Base-by-base conservation (phyloP, 1,140 invertebrate genomes). In the Zaprionus vittiger region DNA sequence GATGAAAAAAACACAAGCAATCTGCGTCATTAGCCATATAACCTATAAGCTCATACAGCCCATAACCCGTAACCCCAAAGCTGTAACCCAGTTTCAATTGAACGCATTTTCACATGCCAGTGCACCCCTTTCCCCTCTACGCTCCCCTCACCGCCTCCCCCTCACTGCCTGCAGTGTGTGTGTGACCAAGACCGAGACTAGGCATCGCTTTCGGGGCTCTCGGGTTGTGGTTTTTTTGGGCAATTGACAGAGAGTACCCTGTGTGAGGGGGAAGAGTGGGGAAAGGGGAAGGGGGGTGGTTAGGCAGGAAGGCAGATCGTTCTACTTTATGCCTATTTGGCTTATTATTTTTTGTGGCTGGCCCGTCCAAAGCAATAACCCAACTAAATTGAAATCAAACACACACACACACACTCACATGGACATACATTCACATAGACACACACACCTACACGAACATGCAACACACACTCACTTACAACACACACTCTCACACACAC, bases 71-170 rank as follows among this genome's bases (percentile, higher is more conserved):
- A 68, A 49, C 57, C 80, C 80, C 64, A 68, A 81, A 81, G 65
- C 74, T 79, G 81, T 87, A 87, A 87, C 84, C 78, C 84, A 89
- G 84, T 89, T 87, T 87, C 84, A 89, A 87, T 84, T 89, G 74
- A 87, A 87, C 84, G 84, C 85, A 83, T 81, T 87, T 89, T 87
- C 81, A 81, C 84, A 87, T 87, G 84, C 81, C 84, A 89, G 61
- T 87, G 84, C 84, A 81, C 84, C 41, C 49, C 41, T 6, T 38
- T 14, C 22, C 49, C 1, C 34, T 52, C n/a, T 59, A 17, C n/a
- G 17, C 37, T 6, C 69, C 15, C 44, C 7, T 20, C 55, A 11
- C 4, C 14, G 12, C 17, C 24, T 3, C 12, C 38, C 12, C 22
- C 14, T 24, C 20, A n/a, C 44, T 22, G 14, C 20, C 28, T 24